A percentile compares a stretch with the other conserved stretches of the same genome.
Conservation (phyloP, 2,797 vertebrate genomes). For the Spheniscus humboldti region DNA sequence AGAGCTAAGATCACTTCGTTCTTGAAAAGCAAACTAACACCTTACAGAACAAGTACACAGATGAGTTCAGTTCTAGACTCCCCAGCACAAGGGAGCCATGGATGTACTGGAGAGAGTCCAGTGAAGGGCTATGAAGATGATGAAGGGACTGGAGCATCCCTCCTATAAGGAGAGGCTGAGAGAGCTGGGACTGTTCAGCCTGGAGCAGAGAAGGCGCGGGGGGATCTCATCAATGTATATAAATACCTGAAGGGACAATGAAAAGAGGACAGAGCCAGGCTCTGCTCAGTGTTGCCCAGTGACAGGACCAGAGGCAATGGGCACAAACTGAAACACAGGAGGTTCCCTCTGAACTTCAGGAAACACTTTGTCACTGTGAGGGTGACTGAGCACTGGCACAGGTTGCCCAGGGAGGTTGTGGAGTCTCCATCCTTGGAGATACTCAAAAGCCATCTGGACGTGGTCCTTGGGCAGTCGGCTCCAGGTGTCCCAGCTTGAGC, state of each 20-base stretch:
- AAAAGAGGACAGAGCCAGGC: neutral
- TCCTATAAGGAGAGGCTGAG: neutral
- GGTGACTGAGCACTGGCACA: accelerated
- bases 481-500: neutral
- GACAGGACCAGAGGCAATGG: neutral
- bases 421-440: neutral
- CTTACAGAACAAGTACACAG: neutral
- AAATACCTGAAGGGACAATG: neutral
- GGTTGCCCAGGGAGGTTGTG: neutral
- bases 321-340: neutral
- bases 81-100: neutral
- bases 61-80: neutral
- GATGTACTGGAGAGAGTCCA: neutral
- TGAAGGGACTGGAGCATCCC: neutral
- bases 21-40: neutral
- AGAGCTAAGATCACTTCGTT: neutral
- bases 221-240: neutral
- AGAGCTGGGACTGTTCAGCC: neutral
- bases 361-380: neutral
- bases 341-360: neutral
- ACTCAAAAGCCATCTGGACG: neutral
- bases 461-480: neutral
- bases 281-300: neutral
- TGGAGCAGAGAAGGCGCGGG: neutral
- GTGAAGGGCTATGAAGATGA: neutral